These are phyloP conservation scores for Diorhabda elongata DNA, from an alignment of 1,140 invertebrate species.

Conservation along the genomic window DNA sequence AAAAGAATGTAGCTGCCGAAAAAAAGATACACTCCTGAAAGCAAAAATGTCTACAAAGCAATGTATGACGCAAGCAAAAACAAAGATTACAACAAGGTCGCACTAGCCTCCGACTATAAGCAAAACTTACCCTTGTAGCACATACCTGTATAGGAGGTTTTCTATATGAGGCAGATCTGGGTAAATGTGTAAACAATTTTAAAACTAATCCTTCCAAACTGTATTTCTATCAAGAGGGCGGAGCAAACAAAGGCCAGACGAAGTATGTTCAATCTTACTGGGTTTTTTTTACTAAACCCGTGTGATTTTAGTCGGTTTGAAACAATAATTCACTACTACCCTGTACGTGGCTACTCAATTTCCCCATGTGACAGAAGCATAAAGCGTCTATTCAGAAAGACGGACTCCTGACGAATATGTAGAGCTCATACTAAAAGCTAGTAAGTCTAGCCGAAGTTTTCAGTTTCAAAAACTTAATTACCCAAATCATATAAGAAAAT, in stretches of 20 bases:
- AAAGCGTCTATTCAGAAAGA: conserved; percentile 3
- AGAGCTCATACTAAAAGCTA: background rate
- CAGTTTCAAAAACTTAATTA: background rate
- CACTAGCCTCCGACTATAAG: background rate
- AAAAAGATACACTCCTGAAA: too few relatives aligned
- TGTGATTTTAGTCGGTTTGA: background rate
- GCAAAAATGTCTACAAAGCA: background rate
- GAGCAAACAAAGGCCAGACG: background rate
- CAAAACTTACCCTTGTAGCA: background rate
- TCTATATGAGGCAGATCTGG: too few relatives aligned
- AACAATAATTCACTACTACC: background rate
- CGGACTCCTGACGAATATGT: background rate
- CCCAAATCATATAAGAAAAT: too few relatives aligned
- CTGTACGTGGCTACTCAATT: background rate
- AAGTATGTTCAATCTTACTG: background rate
- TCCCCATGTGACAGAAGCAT: conserved; percentile 4
- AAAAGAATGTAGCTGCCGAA: too few relatives aligned
- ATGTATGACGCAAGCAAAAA: background rate
- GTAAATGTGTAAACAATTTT: too few relatives aligned
- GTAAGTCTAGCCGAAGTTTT: background rate
- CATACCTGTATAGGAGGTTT: background rate
- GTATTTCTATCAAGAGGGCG: too few relatives aligned
- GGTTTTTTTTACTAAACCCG: background rate
- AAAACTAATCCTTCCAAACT: too few relatives aligned
- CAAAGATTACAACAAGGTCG: background rate